A percentile compares a stretch with the other conserved stretches of the same genome.
Evolutionary conservation across 2,113 vertebrate species (phyloP).

Genomic region (Speoplatyrhinus poulsoni): DNA sequence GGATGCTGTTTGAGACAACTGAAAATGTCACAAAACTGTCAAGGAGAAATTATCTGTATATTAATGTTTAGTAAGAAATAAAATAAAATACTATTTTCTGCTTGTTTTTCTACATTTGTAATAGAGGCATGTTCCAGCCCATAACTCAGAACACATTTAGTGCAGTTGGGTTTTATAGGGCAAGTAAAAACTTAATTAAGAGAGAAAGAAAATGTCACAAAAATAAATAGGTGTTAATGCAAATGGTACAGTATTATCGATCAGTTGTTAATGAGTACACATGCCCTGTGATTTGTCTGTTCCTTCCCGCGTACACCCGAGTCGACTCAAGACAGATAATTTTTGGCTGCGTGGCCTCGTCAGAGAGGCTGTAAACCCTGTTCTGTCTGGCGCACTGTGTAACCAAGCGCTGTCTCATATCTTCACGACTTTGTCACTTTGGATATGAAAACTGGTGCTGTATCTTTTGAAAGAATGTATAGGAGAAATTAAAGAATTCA

Average conservation of each 20-base stretch:
- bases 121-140: background rate
- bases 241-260: background rate
- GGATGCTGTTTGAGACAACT: slow-evolving; percentile 49
- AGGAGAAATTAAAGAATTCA: slow-evolving; percentile 31
- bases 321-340: slow-evolving; percentile 19
- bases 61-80: slow-evolving; percentile 61
- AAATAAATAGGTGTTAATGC: background rate
- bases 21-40: slow-evolving; percentile 44
- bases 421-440: slow-evolving; percentile 29
- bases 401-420: slow-evolving; percentile 34
- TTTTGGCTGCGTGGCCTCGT: slow-evolving; percentile 25
- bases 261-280: slow-evolving; percentile 2
- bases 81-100: slow-evolving; percentile 27
- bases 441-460: slow-evolving; percentile 56
- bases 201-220: background rate
- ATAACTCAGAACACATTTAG: no score
- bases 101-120: slow-evolving; percentile 23
- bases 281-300: background rate
- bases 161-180: background rate
- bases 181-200: background rate
- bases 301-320: background rate
- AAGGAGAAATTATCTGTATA: slow-evolving; percentile 58
- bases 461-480: slow-evolving; percentile 44
- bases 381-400: slow-evolving; percentile 32
- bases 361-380: slow-evolving; percentile 42